Percentiles rank a stretch among this genome's conserved stretches.
These are phyloP conservation scores for Eupithecia pulchellata DNA, from an alignment of 2,888 invertebrate species.

Conservation along the genomic window DNA sequence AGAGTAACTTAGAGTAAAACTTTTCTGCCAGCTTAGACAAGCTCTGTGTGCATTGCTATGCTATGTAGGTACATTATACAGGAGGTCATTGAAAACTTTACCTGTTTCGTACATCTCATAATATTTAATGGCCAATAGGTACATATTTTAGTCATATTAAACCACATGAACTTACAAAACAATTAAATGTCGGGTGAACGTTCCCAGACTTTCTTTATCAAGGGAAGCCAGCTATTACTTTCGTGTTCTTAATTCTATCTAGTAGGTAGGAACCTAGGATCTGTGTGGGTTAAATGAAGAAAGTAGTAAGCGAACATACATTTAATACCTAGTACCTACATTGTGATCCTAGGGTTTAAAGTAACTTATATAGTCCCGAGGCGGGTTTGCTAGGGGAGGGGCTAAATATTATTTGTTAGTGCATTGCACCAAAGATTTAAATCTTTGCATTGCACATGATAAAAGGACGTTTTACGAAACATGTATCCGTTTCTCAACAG, in stretches of 20 bases:
- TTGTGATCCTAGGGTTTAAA: too few relatives aligned
- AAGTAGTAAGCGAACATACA: background rate
- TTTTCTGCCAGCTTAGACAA: too few relatives aligned
- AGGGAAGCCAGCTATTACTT: conserved; percentile 21
- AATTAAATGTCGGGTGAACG: background rate
- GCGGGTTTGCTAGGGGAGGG: too few relatives aligned
- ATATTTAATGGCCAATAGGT: background rate
- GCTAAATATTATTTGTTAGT: too few relatives aligned
- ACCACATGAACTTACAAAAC: background rate
- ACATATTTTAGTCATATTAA: background rate
- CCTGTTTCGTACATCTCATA: background rate
- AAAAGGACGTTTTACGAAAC: background rate
- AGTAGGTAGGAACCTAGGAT: background rate
- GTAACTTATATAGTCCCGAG: too few relatives aligned
- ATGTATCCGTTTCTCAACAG: conserved; percentile 50
- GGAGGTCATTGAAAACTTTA: background rate
- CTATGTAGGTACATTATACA: too few relatives aligned
- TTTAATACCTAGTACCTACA: too few relatives aligned
- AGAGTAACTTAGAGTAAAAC: too few relatives aligned
- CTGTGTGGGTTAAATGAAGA: background rate
- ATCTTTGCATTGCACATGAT: too few relatives aligned
- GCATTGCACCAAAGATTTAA: too few relatives aligned
- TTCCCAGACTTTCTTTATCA: conserved; percentile 19
- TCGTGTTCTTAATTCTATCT: conserved; percentile 6
- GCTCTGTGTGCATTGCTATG: too few relatives aligned